Percentiles rank a stretch among this genome's conserved stretches.
phyloP scores from a whole-genome alignment of 2,888 invertebrate species.

The Ormyrus rosae region DNA sequence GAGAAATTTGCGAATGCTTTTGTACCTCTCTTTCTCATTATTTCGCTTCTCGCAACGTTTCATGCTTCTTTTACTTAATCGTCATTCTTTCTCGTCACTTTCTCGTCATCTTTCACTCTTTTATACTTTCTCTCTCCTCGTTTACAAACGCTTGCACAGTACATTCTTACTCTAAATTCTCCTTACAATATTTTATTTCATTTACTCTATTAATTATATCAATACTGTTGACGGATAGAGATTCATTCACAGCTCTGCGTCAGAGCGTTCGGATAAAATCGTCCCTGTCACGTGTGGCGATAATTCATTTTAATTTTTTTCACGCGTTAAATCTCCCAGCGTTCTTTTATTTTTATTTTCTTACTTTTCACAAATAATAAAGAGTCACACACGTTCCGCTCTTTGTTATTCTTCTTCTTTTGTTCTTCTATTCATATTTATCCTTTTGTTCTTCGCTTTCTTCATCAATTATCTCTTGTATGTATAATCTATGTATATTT shows the following conservation, averaged over 20 bases:
- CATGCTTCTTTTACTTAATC: conserved; percentile 17
- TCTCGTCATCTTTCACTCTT: conserved; percentile 54
- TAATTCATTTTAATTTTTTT: conserved; percentile 59
- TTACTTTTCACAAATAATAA: conserved; percentile 46
- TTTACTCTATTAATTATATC: conserved; percentile 76
- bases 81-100: conserved; percentile 44
- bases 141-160: conserved; percentile 69
- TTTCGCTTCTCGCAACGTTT: conserved; percentile 14
- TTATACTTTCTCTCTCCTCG: conserved; percentile 52
- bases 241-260: conserved; percentile 74
- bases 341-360: conserved; percentile 47
- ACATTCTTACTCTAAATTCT: conserved; percentile 72
- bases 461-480: conserved; percentile 52
- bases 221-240: conserved; percentile 77
- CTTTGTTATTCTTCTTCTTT: conserved; percentile 48
- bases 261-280: conserved; percentile 68
- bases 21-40: conserved; percentile 51
- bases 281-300: conserved; percentile 70
- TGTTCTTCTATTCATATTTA: conserved; percentile 43
- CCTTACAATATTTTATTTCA: conserved; percentile 75
- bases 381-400: conserved; percentile 54
- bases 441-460: conserved; percentile 54
- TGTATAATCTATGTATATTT: conserved; percentile 57
- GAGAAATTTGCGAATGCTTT: conserved; percentile 9
- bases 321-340: conserved; percentile 54